Evolutionary conservation across 2,113 vertebrate genomes (phyloP).

Genomic region (Phaetusa simplex): DNA sequence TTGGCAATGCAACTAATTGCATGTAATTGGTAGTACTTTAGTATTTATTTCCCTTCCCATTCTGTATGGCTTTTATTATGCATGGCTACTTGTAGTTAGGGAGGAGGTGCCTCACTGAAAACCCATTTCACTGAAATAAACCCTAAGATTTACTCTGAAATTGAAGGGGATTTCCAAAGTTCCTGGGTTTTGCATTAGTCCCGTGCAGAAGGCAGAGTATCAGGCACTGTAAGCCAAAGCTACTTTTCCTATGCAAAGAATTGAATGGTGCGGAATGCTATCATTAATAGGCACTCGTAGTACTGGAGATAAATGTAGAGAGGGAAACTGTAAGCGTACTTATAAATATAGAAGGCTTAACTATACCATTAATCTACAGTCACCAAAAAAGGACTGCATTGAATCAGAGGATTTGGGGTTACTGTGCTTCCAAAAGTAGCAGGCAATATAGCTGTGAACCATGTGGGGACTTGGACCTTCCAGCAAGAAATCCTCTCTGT

Average conservation of each 20-base stretch:
- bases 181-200: not conserved
- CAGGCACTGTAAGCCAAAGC: not conserved
- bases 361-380: not conserved
- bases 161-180: not conserved
- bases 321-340: not conserved
- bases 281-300: not conserved
- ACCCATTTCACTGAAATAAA: constrained; percentile 19
- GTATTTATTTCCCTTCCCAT: constrained; percentile 33
- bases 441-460: not conserved
- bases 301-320: not conserved
- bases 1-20: constrained; percentile 25
- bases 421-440: not conserved
- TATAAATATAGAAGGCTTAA: not conserved
- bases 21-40: constrained; percentile 22
- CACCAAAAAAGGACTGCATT: not conserved
- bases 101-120: constrained; percentile 10
- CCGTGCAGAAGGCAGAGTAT: not conserved
- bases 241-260: not conserved
- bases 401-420: not conserved
- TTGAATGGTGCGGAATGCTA: not conserved
- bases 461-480: not conserved
- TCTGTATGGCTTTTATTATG: not conserved
- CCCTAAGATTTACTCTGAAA: constrained; percentile 22
- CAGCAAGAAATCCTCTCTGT: not conserved
- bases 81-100: constrained; percentile 14